Percentiles rank a stretch among this genome's conserved stretches.
These are phyloP conservation scores for Argyrosomus japonicus DNA, from an alignment of 2,113 vertebrate species.

Conservation along the genomic window DNA sequence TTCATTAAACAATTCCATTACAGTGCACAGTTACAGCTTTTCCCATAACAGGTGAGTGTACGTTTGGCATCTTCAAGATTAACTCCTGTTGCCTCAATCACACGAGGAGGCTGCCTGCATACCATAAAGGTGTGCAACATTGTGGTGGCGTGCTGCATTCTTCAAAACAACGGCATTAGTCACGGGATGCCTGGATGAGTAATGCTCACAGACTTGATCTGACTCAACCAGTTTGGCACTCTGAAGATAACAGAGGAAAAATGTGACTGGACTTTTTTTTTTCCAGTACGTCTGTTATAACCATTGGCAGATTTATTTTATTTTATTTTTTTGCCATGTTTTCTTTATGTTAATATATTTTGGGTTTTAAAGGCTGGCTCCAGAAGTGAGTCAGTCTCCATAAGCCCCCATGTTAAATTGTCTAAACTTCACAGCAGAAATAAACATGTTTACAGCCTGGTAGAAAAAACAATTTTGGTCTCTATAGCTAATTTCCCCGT, in stretches of 20 bases:
- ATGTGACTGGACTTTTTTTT: conserved; percentile 9
- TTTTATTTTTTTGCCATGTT: neutral
- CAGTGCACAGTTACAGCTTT: neutral
- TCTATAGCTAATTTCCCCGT: no score
- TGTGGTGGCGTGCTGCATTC: conserved; percentile 29
- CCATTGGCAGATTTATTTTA: neutral
- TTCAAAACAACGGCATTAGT: conserved; percentile 57
- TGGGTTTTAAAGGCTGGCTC: neutral
- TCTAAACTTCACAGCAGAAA: no score
- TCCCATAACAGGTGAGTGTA: conserved; percentile 1
- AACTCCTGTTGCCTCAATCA: neutral
- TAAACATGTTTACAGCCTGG: no score
- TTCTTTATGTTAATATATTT: neutral
- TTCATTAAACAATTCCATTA: neutral
- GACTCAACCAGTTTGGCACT: conserved; percentile 38
- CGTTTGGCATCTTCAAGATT: conserved; percentile 18
- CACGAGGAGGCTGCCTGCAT: conserved; percentile 10
- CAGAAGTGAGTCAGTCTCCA: no score
- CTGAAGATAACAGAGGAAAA: conserved; percentile 10
- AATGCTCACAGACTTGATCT: conserved; percentile 40
- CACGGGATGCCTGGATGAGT: conserved; percentile 47
- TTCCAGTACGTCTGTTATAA: neutral
- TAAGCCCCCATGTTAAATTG: no score
- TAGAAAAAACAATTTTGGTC: no score
- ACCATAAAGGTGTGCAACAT: conserved; percentile 40